Base-by-base conservation (phyloP, 2,888 invertebrate genomes). In the Pelosia muscerda region DNA sequence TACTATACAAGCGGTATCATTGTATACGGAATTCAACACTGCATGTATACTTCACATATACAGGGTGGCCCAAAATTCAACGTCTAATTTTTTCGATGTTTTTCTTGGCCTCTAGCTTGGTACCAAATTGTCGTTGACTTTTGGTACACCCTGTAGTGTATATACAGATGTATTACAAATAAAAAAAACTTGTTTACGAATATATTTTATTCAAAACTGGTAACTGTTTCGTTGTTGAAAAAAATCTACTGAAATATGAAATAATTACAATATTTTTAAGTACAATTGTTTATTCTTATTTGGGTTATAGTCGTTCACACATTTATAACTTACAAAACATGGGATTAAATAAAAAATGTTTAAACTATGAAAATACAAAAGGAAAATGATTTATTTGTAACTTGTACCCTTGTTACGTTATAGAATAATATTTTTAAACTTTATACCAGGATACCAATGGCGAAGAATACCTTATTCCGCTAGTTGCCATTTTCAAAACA, bases 261-360 rank as follows among this genome's bases (percentile, higher is more conserved):
- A 83, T 81, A 25, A 62, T 62, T 81, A 49, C 49, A n/a, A 49
- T 49, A n/a, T n/a, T 49, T 84, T 90, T 91, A 91, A 92, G 91
- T 91, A 92, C 63, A 71, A 71, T 73, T 49, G 9, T 49, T 75
- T 68, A 73, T 69, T 71, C 82, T 68, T 79, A 78, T 25, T 70
- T 81, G 72, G 73, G 68, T 69, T 58, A 72, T 68, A 74, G 81
- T 75, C 76, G 71, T 74, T 75, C 75, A 84, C 81, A 81, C 86
- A 76, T 79, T 83, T 81, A 81, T 74, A 78, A 77, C 76, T 82
- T 82, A 86, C 64, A 82, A 84, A 82, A 78, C 65, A 71, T 63
- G 70, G 79, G 76, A 76, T 82, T 75, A 75, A 79, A 78, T 79
- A 82, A 81, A 81, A 83, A 82, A 76, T 73, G 69, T 73, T 70